phyloP scores from a whole-genome alignment of 2,888 invertebrate genomes.

The Plutella xylostella region DNA sequence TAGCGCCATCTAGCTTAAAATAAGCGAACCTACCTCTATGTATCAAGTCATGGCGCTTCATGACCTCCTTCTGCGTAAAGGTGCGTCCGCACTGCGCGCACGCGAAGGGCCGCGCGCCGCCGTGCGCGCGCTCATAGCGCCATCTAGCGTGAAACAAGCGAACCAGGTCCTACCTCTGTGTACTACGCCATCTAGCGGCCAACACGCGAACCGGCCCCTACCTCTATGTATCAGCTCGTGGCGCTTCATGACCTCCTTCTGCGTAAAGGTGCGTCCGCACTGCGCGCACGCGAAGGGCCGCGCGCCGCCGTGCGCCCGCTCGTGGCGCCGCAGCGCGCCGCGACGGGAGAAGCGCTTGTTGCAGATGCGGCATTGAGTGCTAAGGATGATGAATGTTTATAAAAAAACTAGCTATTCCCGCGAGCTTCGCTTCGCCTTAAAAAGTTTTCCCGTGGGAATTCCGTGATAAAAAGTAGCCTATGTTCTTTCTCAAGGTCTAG shows the following conservation, averaged over 20 bases:
- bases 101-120: slow-evolving; percentile 59
- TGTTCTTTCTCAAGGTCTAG: too few species aligned
- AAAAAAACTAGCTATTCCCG: too few species aligned
- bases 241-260: slow-evolving; percentile 75
- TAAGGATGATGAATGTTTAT: too few species aligned
- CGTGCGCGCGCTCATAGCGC: slow-evolving; percentile 78
- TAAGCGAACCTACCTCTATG: too few species aligned
- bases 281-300: slow-evolving; percentile 33
- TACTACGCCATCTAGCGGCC: too few species aligned
- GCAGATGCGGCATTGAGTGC: slow-evolving; percentile 72
- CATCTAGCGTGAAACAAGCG: too few species aligned
- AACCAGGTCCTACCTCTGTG: too few species aligned
- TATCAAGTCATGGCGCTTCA: slow-evolving; percentile 70
- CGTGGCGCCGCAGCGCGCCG: slow-evolving; percentile 76
- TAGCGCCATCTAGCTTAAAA: too few species aligned
- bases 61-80: slow-evolving; percentile 81
- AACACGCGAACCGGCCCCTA: slow-evolving; percentile 11
- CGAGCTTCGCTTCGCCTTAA: too few species aligned
- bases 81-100: slow-evolving; percentile 38
- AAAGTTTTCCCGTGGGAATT: too few species aligned
- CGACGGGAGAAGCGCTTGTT: slow-evolving; percentile 76
- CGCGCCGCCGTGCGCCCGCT: slow-evolving; percentile 76
- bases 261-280: slow-evolving; percentile 71
- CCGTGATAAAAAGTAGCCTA: too few species aligned
- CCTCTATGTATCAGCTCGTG: slow-evolving; percentile 63